phyloP scores from a whole-genome alignment of 2,113 vertebrate genomes.

The Crotalus viridis region DNA sequence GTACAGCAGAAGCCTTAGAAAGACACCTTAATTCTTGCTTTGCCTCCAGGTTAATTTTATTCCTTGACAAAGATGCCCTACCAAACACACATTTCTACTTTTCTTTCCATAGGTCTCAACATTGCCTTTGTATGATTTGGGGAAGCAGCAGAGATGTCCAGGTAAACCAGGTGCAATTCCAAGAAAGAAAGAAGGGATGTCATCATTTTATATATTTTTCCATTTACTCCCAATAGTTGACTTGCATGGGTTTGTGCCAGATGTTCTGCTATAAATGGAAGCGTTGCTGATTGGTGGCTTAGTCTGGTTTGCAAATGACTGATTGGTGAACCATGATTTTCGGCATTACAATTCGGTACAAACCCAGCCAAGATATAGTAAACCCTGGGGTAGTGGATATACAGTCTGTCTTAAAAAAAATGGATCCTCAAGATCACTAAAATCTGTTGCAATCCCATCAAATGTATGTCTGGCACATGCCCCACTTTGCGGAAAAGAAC shows the following conservation, averaged over 20 bases:
- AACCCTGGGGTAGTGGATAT: not conserved
- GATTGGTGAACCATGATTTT: slow-evolving; percentile 19
- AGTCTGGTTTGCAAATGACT: slow-evolving; percentile 39
- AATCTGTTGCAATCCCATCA: not conserved
- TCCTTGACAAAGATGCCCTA: slow-evolving; percentile 25
- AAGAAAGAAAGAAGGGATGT: not conserved
- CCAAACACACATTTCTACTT: slow-evolving; percentile 18
- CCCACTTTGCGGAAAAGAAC: not conserved
- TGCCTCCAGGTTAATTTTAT: not conserved
- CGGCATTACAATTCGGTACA: not conserved
- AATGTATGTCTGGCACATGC: not conserved
- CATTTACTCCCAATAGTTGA: not conserved
- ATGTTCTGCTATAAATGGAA: not conserved
- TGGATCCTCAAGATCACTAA: not conserved
- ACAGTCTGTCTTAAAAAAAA: not conserved
- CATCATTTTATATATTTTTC: not conserved
- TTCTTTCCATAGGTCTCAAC: slow-evolving; percentile 9
- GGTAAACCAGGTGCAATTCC: not conserved
- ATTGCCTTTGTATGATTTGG: not conserved
- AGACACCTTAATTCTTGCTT: not conserved
- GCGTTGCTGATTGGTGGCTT: slow-evolving; percentile 38
- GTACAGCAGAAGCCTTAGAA: not conserved
- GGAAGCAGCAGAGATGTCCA: not conserved
- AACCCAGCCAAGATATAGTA: not conserved
- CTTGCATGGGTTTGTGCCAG: not conserved